These are phyloP conservation scores for Subacronicta megacephala DNA, from an alignment of 2,888 invertebrate species.

Conservation along the genomic window DNA sequence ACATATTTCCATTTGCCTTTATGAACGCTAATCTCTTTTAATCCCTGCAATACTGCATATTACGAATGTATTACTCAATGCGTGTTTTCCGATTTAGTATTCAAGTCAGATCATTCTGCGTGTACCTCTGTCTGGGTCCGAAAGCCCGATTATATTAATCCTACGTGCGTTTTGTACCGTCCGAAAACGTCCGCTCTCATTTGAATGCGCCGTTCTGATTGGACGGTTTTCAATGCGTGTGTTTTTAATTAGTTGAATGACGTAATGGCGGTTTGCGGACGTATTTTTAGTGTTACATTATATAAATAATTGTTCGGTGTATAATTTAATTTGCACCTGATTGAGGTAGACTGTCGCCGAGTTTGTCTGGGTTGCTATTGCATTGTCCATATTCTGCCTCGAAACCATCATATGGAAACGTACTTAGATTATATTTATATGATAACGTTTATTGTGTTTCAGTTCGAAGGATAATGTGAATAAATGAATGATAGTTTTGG, in stretches of 20 bases:
- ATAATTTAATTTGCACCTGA: background rate
- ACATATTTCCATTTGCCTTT: slow-evolving; percentile 40
- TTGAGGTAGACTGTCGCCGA: background rate
- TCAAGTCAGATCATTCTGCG: slow-evolving; percentile 73
- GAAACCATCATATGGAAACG: no score
- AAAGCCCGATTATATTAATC: slow-evolving; percentile 80
- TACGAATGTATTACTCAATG: slow-evolving; percentile 40
- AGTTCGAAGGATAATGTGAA: no score
- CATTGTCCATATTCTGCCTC: no score
- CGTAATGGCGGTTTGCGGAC: slow-evolving; percentile 23
- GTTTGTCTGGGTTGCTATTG: no score
- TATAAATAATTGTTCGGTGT: slow-evolving; percentile 9
- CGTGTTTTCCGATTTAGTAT: slow-evolving; percentile 76
- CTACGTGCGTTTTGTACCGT: slow-evolving; percentile 78
- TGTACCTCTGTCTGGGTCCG: slow-evolving; percentile 73
- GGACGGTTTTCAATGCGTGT: slow-evolving; percentile 52
- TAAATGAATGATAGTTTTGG: no score
- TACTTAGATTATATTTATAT: no score
- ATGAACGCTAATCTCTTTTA: slow-evolving; percentile 51
- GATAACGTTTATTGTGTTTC: no score
- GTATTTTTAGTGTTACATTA: slow-evolving; percentile 29
- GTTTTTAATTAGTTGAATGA: slow-evolving; percentile 55
- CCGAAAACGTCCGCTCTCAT: slow-evolving; percentile 61
- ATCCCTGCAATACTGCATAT: slow-evolving; percentile 50
- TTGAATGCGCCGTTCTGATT: slow-evolving; percentile 59